These are phyloP conservation scores for Ornithoptera priamus DNA, from an alignment of 2,888 invertebrate species.

Conservation along the genomic window DNA sequence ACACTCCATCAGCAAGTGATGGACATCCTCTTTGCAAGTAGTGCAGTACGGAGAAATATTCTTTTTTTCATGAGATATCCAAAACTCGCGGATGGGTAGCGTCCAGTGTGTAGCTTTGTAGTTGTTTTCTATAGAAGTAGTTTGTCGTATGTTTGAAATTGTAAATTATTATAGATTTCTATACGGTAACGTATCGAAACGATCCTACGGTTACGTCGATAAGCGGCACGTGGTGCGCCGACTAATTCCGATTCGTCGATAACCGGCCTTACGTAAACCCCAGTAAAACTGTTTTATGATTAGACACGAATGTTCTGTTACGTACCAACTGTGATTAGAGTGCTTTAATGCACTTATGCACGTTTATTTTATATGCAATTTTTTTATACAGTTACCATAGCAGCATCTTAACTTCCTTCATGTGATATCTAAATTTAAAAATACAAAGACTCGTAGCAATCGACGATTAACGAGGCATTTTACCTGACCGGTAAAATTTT, in stretches of 20 bases:
- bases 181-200: conserved; percentile 63
- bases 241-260: conserved; percentile 35
- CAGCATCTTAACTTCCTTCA: no score
- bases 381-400: not conserved
- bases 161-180: conserved; percentile 48
- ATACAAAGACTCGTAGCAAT: no score
- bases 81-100: no score
- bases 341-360: not conserved
- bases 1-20: no score
- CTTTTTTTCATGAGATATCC: no score
- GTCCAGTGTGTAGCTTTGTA: no score
- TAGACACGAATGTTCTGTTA: conserved; percentile 32
- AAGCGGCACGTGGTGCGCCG: conserved; percentile 61
- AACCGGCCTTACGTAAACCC: conserved; percentile 33
- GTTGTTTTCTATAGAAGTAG: no score
- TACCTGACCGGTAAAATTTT: no score
- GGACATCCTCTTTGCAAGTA: no score
- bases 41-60: no score
- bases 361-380: not conserved
- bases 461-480: no score
- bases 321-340: conserved; percentile 23
- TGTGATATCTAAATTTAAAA: no score
- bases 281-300: conserved; percentile 36
- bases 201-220: conserved; percentile 59
- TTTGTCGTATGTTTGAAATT: conserved; percentile 19